Evolutionary conservation across 30 jellyfish, hydroid and myxozoan species (phyloP), one percentile per base, ranked within the genome.

Genomic region (Hydra vulgaris): DNA sequence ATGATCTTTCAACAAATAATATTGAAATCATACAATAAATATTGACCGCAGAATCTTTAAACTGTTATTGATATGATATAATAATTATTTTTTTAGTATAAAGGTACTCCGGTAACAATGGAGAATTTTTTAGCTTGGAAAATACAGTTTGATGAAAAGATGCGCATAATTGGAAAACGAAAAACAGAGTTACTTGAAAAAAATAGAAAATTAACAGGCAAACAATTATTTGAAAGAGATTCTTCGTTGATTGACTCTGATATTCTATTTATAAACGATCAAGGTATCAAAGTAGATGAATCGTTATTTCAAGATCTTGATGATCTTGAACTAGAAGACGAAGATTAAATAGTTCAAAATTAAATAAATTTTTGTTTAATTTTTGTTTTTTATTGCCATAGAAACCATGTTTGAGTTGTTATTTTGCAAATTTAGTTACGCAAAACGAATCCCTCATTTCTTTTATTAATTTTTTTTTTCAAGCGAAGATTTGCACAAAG

Each of bases 241-340:
- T 75, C 94, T 22, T 80, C 92, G 25, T 81, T 89, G 53, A 83
- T 76, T 56, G 95, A 86, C 40, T 89, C 97, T 0, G 97, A 89
- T 74, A 88, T 88, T 23, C 94, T 80, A 71, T 89, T 85, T 69
- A 75, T 79, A 76, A 20, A 83, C 15, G 97, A 89, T 61, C 17
- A 82, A 15, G 84, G 87, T 23, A 95, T 90, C 55, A 82, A 85
- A 81, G 97, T 90, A 17, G 97, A 90, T 71, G 97, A 90, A 75
- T 90, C 97, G 18, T 73, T 90, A 22, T 90, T 90, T 82, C 97
- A 90, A 82, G 97, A 85, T 18, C 90, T 90, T 27, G 95, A 85
- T 23, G 97, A 90, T 71, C 83, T 90, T 17, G 97, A 90, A 12
- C 54, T 90, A 4, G 96, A 83, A 12, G 95, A 82, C 53, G 95